These are phyloP conservation scores for Sebastes hubbsi DNA, from an alignment of 2,797 vertebrate genomes.

Conservation along the genomic window DNA sequence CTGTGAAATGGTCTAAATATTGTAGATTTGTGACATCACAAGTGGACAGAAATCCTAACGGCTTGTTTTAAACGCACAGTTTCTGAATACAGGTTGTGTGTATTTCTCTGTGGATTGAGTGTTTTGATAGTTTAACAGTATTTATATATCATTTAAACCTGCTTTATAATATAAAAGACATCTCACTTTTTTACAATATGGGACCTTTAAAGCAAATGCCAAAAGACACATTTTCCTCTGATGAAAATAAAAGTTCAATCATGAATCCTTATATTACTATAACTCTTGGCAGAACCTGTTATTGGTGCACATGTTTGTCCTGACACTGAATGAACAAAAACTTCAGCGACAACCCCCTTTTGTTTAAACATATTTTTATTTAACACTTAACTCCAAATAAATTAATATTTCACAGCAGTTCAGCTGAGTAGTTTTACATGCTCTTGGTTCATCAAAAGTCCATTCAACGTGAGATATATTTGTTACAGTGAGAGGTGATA, in stretches of 20 bases:
- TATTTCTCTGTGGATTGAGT: no score
- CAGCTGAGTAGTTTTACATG: conserved; percentile 58
- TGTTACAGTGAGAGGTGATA: conserved; percentile 28
- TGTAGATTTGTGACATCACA: no score
- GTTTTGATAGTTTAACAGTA: no score
- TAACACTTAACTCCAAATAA: conserved; percentile 65
- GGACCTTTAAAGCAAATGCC: background rate
- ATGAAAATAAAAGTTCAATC: background rate
- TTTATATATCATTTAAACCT: no score
- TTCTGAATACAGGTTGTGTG: no score
- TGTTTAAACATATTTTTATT: conserved; percentile 64
- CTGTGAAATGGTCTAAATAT: no score
- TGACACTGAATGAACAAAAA: background rate
- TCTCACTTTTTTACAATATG: no score
- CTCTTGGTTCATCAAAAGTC: conserved; percentile 55
- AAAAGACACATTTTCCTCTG: background rate
- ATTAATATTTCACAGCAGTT: conserved; percentile 38
- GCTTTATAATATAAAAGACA: no score
- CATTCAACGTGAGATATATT: conserved; percentile 30
- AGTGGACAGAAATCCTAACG: no score
- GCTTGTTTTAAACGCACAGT: no score
- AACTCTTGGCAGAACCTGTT: background rate
- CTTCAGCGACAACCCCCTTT: background rate
- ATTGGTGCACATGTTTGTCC: background rate
- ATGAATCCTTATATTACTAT: background rate